Evolutionary conservation across 2,888 invertebrate species (phyloP).

Genomic region (Hoplodrina blanda): DNA sequence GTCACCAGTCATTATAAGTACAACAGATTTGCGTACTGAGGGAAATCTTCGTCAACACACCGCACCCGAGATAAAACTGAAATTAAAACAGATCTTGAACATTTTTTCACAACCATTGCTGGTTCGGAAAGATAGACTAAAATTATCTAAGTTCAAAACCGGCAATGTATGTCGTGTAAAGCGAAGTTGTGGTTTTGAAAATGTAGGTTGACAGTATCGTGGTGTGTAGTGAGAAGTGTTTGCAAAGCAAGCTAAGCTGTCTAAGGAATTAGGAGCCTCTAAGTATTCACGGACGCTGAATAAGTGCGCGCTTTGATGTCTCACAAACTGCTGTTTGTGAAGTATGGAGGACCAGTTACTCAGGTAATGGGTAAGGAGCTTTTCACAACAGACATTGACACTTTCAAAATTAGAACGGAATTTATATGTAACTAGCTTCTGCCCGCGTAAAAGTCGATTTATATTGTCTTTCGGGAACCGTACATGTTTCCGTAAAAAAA

Average conservation of each 20-base stretch:
- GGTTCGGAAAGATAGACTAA: neutral
- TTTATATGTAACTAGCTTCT: too few species aligned
- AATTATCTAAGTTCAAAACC: neutral
- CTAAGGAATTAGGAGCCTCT: constrained; percentile 65
- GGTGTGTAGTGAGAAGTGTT: constrained; percentile 56
- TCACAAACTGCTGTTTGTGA: constrained; percentile 45
- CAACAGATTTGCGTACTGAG: constrained; percentile 58
- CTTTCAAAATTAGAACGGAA: too few species aligned
- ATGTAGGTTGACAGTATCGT: constrained; percentile 33
- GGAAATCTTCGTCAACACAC: constrained; percentile 53
- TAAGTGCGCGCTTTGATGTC: constrained; percentile 63
- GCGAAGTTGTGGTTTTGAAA: neutral
- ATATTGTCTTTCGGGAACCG: too few species aligned
- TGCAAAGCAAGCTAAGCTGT: constrained; percentile 68
- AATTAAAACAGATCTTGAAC: neutral
- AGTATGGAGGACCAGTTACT: constrained; percentile 35
- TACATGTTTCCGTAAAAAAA: too few species aligned
- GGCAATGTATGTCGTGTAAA: constrained; percentile 8
- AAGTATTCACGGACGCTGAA: constrained; percentile 57
- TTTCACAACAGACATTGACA: neutral
- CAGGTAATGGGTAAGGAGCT: constrained; percentile 23
- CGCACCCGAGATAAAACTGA: constrained; percentile 9
- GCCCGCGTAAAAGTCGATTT: too few species aligned
- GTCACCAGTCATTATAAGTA: constrained; percentile 53
- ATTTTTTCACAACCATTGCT: neutral